phyloP scores from a whole-genome alignment of 2,113 vertebrate genomes.

The Callithrix jacchus region DNA sequence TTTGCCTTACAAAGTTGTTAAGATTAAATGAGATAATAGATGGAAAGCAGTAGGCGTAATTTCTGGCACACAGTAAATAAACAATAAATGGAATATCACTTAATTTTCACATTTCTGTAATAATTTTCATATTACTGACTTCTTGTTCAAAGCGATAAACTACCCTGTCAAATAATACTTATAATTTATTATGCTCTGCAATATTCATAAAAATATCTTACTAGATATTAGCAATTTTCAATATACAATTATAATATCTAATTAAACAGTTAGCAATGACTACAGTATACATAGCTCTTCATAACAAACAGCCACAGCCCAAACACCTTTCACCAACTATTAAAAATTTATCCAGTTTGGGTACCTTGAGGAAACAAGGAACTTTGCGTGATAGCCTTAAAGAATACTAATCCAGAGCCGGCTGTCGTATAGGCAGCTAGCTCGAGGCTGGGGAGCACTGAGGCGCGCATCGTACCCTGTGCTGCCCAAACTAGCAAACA shows the following conservation, averaged over 20 bases:
- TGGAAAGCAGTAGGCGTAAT: conserved; percentile 28
- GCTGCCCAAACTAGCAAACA: no score
- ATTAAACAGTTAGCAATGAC: not conserved
- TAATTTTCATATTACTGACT: conserved; percentile 28
- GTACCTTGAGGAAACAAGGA: not conserved
- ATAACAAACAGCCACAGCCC: not conserved
- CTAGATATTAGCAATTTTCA: not conserved
- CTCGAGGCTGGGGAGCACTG: no score
- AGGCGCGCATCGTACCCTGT: no score
- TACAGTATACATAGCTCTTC: not conserved
- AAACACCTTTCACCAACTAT: not conserved
- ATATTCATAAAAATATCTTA: conserved; percentile 30
- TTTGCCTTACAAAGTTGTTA: not conserved
- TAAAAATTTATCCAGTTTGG: not conserved
- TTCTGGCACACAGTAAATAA: not conserved
- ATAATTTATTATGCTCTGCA: conserved; percentile 20
- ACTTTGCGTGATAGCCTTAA: not conserved
- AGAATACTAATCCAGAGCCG: not conserved
- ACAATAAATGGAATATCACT: not conserved
- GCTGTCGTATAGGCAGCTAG: no score
- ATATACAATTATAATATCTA: not conserved
- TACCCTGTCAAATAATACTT: not conserved
- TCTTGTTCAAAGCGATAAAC: conserved; percentile 7
- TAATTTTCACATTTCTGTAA: not conserved
- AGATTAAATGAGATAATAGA: conserved; percentile 6